Conservation (phyloP, 1,140 invertebrate genomes). For the Ganaspis sp. region DNA sequence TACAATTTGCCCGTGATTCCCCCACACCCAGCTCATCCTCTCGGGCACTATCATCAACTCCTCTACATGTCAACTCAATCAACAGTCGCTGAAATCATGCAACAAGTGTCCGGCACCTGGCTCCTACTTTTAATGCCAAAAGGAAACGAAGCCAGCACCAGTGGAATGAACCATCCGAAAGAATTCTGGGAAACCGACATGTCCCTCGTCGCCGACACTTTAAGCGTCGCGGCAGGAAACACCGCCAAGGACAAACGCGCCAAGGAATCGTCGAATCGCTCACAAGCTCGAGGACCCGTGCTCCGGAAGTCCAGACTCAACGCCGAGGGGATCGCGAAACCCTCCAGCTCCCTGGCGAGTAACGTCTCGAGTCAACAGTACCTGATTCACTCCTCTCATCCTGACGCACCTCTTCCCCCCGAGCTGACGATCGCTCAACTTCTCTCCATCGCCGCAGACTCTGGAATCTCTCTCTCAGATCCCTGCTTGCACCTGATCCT, state of each 20-base stretch:
- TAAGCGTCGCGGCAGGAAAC: slow-evolving; percentile 88
- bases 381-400: slow-evolving; percentile 73
- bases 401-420: slow-evolving; percentile 75
- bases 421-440: slow-evolving; percentile 81
- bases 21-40: slow-evolving; percentile 72
- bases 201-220: slow-evolving; percentile 77
- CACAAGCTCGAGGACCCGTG: slow-evolving; percentile 67
- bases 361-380: slow-evolving; percentile 65
- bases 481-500: slow-evolving; percentile 76
- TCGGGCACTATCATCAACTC: slow-evolving; percentile 80
- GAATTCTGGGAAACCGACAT: slow-evolving; percentile 76
- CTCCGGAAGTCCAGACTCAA: slow-evolving; percentile 63
- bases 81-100: slow-evolving; percentile 80
- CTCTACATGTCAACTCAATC: slow-evolving; percentile 85
- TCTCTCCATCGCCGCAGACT: slow-evolving; percentile 77
- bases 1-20: slow-evolving; percentile 66
- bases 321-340: not conserved
- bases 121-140: slow-evolving; percentile 67
- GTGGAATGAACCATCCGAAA: slow-evolving; percentile 60
- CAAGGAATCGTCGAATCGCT: slow-evolving; percentile 84
- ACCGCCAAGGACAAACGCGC: slow-evolving; percentile 89
- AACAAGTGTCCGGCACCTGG: slow-evolving; percentile 77
- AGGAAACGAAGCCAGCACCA: slow-evolving; percentile 65
- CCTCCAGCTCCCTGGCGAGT: not conserved
- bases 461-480: slow-evolving; percentile 77